phyloP scores from a whole-genome alignment of 2,113 vertebrate genomes.

The Alouatta palliata region DNA sequence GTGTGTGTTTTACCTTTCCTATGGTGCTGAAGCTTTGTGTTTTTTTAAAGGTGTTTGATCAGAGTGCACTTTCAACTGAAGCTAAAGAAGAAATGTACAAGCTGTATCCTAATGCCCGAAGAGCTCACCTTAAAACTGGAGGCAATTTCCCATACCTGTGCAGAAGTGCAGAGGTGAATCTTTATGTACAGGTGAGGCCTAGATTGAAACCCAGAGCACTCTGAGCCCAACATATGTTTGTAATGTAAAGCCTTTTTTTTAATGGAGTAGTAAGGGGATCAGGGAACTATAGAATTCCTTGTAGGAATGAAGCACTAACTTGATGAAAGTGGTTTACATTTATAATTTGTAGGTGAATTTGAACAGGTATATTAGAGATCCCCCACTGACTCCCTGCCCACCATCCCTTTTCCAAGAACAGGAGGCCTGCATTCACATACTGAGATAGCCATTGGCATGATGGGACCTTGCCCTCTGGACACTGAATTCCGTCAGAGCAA shows the following conservation, averaged over 20 bases:
- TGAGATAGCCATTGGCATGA: neutral
- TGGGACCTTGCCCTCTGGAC: neutral
- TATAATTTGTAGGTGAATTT: neutral
- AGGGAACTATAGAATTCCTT: neutral
- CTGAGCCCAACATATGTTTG: neutral
- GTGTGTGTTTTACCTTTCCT: no score
- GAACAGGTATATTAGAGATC: neutral
- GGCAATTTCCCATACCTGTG: conserved; percentile 98
- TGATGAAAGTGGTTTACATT: neutral
- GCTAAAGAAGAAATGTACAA: conserved; percentile 99
- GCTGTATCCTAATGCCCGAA: conserved; percentile 94
- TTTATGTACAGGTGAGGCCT: conserved; percentile 93
- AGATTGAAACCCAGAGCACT: neutral
- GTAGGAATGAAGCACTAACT: neutral
- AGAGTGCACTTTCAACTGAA: conserved; percentile 96
- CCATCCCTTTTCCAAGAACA: neutral
- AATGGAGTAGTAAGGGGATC: neutral
- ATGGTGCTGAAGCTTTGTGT: neutral
- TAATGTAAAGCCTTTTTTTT: neutral
- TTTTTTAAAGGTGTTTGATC: conserved; percentile 93
- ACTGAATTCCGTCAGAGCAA: neutral
- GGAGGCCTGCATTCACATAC: neutral
- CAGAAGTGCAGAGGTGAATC: conserved; percentile 97
- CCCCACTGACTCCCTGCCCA: neutral
- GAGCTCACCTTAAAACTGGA: conserved; percentile 98